Conservation (phyloP, 2,888 invertebrate genomes). For the Rotaria socialis region DNA sequence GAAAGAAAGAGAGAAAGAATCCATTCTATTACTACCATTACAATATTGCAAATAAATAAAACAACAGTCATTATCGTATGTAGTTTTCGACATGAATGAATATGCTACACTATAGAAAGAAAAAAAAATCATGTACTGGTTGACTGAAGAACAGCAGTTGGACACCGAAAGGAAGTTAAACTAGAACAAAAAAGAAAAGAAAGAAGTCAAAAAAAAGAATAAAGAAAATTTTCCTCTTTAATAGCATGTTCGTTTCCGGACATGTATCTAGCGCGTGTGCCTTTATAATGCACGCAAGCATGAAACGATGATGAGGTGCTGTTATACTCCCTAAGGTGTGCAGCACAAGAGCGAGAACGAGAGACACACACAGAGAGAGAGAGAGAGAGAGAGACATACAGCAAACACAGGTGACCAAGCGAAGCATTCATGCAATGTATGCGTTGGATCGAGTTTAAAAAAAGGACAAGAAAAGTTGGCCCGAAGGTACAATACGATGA, state of each 20-base stretch:
- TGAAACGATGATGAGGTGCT: not conserved
- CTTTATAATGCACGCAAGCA: not conserved
- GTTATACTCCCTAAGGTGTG: constrained; percentile 2
- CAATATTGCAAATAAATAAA: not conserved
- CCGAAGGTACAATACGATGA: not conserved
- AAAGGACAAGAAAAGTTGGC: not conserved
- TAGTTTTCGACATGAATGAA: not conserved
- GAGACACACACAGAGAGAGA: not conserved
- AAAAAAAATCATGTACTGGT: not conserved
- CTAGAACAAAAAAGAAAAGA: not conserved
- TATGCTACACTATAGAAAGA: not conserved
- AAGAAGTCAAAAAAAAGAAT: not conserved
- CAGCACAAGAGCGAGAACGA: not conserved
- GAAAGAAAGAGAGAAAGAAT: too few relatives aligned
- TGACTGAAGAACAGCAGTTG: not conserved
- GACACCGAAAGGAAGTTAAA: not conserved
- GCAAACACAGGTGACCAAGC: constrained; percentile 4
- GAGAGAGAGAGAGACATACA: not conserved
- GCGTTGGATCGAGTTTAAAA: not conserved
- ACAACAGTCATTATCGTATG: not conserved
- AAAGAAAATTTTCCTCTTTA: not conserved
- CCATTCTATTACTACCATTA: too few relatives aligned
- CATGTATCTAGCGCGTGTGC: not conserved
- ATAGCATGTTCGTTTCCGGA: constrained; percentile 32
- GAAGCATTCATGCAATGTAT: not conserved